Base-by-base conservation (phyloP, 2,797 vertebrate genomes). In the Sus cebifrons region DNA sequence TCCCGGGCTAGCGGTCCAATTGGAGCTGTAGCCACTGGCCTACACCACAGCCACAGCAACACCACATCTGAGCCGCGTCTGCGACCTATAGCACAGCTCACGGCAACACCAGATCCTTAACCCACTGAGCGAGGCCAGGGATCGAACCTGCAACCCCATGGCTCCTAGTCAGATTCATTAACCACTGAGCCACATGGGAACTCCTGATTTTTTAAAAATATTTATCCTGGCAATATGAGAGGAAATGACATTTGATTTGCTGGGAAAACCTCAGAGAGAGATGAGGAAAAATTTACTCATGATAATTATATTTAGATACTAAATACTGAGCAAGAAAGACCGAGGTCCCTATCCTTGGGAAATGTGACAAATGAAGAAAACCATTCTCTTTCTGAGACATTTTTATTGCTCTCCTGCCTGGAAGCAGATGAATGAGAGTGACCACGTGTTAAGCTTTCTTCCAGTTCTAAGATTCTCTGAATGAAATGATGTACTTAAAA, bases 401-500 rank as follows among this genome's bases (percentile, higher is more conserved):
- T 96, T 95, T 91, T 88, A 89, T 67, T 86, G 65, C 91, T 58
- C 44, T 78, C 52, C 62, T 86, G 95, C 85, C 94, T 94, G 56
- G 88, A 94, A 96, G 78, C 86, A 52, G 70, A 96, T 94, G 94
- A 97, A 96, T 97, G 96, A 85, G 62, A 23, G 12, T 3, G 40
- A 77, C 68, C 96, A 85, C 67, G 21, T 94, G 97, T 20, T 29
- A 40, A 75, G 58, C 58, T 65, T 70, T 32, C 91, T 87, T 91
- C 83, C 86, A 91, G 82, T 32, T 68, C 86, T 67, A 65, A 73
- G 52, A 89, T 87, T 92, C 92, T 92, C 20, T 95, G 97, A 97
- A 97, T 96, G 97, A 96, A 96, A 92, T 32, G 81, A 20, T n/a
- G 40, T 74, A 82, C 94, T 96, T 95, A 86, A 91, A 94, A 94